Percentiles rank a stretch among this genome's conserved stretches.
These are phyloP conservation scores for Canis aureus DNA, from an alignment of 2,113 vertebrate genomes.

Conservation along the genomic window DNA sequence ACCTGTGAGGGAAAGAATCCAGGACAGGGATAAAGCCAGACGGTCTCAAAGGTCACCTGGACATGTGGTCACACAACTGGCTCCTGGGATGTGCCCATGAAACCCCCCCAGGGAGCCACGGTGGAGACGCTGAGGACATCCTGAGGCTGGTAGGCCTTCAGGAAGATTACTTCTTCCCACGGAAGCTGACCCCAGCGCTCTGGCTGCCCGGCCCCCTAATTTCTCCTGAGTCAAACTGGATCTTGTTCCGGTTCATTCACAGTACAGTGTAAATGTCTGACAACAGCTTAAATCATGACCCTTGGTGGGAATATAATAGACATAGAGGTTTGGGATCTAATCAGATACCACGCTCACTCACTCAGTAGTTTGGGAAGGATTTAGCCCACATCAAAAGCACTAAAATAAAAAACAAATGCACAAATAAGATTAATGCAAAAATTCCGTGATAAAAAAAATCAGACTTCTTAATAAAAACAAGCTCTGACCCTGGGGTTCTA, in stretches of 20 bases:
- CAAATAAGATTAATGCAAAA: neutral
- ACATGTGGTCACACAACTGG: neutral
- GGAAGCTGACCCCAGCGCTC: neutral
- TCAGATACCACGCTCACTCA: neutral
- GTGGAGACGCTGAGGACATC: neutral
- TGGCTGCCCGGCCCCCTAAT: neutral
- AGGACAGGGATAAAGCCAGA: neutral
- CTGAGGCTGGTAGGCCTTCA: too few relatives aligned
- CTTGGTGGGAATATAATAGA: too few relatives aligned
- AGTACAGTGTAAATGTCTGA: neutral
- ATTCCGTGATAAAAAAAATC: neutral
- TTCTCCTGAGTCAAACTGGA: neutral
- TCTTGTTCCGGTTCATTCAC: neutral
- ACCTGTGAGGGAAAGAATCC: too few relatives aligned
- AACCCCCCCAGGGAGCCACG: neutral
- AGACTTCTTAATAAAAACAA: neutral
- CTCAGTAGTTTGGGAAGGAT: neutral
- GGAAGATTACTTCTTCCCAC: neutral
- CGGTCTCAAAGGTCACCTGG: neutral
- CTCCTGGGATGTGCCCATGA: neutral
- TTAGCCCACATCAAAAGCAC: neutral
- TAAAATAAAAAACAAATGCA: neutral
- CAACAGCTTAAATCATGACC: neutral
- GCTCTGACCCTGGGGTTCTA: neutral
- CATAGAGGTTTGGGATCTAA: neutral